Conservation (phyloP, 1,140 invertebrate species). For the Pachypeltis micranthus region DNA sequence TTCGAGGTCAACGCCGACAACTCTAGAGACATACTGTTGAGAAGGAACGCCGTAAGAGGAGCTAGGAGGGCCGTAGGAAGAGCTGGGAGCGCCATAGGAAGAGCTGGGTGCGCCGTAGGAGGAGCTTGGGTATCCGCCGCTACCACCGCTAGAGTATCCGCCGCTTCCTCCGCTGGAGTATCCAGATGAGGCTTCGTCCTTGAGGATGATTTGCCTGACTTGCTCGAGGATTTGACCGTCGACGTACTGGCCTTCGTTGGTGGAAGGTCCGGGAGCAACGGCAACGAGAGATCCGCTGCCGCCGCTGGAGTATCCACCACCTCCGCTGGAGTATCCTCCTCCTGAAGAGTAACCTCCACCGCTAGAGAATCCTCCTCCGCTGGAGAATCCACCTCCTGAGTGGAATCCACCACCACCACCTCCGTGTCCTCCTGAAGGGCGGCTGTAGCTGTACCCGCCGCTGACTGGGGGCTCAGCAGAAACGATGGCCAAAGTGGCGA, state of each 20-base stretch:
- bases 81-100: conserved; percentile 40
- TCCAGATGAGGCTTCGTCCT: conserved; percentile 53
- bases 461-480: conserved; percentile 47
- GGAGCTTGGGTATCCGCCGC: conserved; percentile 33
- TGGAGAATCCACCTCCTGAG: conserved; percentile 27
- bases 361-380: conserved; percentile 43
- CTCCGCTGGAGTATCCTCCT: conserved; percentile 34
- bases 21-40: conserved; percentile 41
- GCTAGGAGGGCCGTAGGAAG: conserved; percentile 42
- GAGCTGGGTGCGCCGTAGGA: conserved; percentile 36
- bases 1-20: conserved; percentile 61
- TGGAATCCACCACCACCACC: conserved; percentile 15
- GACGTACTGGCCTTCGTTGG: conserved; percentile 62
- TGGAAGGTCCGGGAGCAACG: conserved; percentile 57
- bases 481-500: conserved; percentile 44
- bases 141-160: conserved; percentile 34
- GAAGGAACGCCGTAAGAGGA: conserved; percentile 39
- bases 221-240: conserved; percentile 64
- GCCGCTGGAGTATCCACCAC: conserved; percentile 34
- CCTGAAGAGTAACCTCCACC: conserved; percentile 26
- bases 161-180: conserved; percentile 35
- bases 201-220: conserved; percentile 65
- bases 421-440: conserved; percentile 40
- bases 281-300: conserved; percentile 56
- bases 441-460: conserved; percentile 50